Percentiles rank a stretch among this genome's conserved stretches.
phyloP scores from a whole-genome alignment of 1,140 invertebrate species.

The Hestina assimilis region DNA sequence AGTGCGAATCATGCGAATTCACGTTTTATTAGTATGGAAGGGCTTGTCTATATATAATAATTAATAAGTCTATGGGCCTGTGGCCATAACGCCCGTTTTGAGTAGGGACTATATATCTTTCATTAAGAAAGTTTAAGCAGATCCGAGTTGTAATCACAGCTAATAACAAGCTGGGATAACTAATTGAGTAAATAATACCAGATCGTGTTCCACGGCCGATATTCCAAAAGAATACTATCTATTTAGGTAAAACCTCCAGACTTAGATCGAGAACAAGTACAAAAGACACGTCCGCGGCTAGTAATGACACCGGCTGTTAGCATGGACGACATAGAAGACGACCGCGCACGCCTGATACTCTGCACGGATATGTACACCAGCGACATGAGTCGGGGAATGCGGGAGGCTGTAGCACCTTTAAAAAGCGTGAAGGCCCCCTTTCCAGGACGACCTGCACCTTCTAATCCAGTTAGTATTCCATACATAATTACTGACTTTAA shows the following conservation, averaged over 20 bases:
- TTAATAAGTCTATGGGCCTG: too few species aligned
- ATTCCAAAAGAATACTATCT: not conserved
- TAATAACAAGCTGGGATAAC: too few species aligned
- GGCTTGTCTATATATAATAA: too few species aligned
- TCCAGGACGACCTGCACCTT: constrained; percentile 19
- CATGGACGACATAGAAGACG: constrained; percentile 72
- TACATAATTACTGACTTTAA: not conserved
- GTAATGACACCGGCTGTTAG: constrained; percentile 73
- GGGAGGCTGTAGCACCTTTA: constrained; percentile 22
- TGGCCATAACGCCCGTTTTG: too few species aligned
- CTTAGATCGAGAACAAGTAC: constrained; percentile 39
- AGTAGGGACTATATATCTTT: too few species aligned
- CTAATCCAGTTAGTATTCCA: constrained; percentile 37
- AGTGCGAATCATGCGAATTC: too few species aligned
- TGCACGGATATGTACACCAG: constrained; percentile 49
- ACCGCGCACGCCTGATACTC: constrained; percentile 40
- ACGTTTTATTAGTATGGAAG: too few species aligned
- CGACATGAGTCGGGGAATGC: constrained; percentile 17
- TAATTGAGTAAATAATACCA: too few species aligned
- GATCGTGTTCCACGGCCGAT: too few species aligned
- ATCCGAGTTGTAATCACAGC: too few species aligned
- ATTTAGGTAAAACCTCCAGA: constrained; percentile 31
- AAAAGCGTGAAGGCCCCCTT: constrained; percentile 32
- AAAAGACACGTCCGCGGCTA: constrained; percentile 66
- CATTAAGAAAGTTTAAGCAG: too few species aligned